Evolutionary conservation across 2,113 vertebrate species (phyloP).

Genomic region (Hippocampus zosterae): DNA sequence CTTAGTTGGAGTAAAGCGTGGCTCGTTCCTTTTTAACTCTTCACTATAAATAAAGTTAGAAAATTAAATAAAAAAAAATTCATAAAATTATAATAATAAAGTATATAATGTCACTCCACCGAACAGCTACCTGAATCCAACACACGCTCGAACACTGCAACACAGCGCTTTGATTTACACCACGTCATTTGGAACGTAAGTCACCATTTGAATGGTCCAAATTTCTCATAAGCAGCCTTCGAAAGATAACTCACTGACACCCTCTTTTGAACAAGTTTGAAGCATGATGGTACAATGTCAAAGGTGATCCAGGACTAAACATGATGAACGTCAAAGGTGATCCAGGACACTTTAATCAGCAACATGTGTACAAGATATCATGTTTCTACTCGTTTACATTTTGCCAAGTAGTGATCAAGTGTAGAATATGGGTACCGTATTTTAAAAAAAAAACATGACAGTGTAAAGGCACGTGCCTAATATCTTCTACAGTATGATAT

Average conservation of each 20-base stretch:
- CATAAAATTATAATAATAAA: too few relatives aligned
- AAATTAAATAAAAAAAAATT: too few relatives aligned
- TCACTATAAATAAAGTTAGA: too few relatives aligned
- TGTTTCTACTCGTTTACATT: conserved; percentile 3
- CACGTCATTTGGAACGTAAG: background rate
- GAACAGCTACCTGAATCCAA: background rate
- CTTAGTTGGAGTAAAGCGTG: too few relatives aligned
- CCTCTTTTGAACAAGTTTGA: conserved; percentile 25
- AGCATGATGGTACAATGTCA: too few relatives aligned
- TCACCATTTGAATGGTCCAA: background rate
- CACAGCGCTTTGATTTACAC: background rate
- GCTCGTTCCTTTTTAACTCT: too few relatives aligned
- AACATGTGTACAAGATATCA: conserved; percentile 15
- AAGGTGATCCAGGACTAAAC: background rate
- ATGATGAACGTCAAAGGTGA: conserved; percentile 4
- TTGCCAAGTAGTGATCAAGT: conserved; percentile 19
- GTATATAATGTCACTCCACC: background rate
- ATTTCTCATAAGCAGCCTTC: background rate
- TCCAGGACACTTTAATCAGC: conserved; percentile 10
- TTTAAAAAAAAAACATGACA: conserved; percentile 8
- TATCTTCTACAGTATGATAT: background rate
- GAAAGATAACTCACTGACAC: conserved; percentile 7
- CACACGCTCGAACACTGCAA: too few relatives aligned
- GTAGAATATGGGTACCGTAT: conserved; percentile 13
- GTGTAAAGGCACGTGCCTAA: background rate